Evolutionary conservation across 2,888 invertebrate species (phyloP), one percentile per base, ranked within the genome.

Genomic region (Ophion obscuratus): DNA sequence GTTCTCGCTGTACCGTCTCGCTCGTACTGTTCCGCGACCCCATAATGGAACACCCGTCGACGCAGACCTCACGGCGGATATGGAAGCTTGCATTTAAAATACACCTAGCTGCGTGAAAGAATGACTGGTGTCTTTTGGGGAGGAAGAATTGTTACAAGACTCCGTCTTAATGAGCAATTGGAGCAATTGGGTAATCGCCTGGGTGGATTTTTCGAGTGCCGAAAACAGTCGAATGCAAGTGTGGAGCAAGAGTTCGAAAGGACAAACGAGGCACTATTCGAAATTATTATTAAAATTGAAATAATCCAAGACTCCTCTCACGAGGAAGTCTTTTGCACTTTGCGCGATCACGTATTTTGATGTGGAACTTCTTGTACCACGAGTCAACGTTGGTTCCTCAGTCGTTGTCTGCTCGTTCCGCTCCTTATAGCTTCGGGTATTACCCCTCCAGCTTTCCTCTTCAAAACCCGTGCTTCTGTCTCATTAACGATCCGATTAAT

Each of bases 401-500:
- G 9, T 40, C 40, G 40, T 40, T 40, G 40, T 5, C 40, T 7
- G 40, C 40, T 40, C 40, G 7, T 40, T 9, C 40, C 6, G 40
- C 7, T 40, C 40, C 40, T 40, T 9, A 7, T 40, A 6, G 9
- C 40, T 40, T 40, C 9, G 40, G 40, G 9, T 40, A 40, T 1
- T 9, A 40, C 40, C 6, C 9, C 1, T 7, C 40, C 9, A 40
- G 9, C 40, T 40, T 9, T 1, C 0, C 40, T 40, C 40, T 40
- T 40, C 7, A 40, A 40, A 1, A 40, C 40, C 40, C 40, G 31
- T 64, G 31, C 11, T 66, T 92, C 91, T 91, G 92, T 92, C 92
- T 93, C 93, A 92, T 93, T 92, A 93, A 92, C 93, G 91, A 93
- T 92, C 92, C 93, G 93, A 93, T 93, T 93, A 92, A 93, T 93